Base-by-base conservation (phyloP, 2,113 vertebrate species). In the Elachura formosa region DNA sequence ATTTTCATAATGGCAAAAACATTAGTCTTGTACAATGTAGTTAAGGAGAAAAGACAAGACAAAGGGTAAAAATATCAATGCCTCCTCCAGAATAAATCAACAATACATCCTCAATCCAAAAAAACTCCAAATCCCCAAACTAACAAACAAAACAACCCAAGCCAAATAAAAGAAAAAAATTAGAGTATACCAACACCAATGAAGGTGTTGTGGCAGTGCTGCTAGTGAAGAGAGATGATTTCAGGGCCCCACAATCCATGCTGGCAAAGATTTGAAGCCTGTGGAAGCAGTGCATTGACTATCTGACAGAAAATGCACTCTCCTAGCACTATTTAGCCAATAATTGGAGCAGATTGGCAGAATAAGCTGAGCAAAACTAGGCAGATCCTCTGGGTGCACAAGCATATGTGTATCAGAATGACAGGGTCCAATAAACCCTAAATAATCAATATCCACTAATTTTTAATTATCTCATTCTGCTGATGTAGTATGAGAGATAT, bases 371-470 rank as follows among this genome's bases (percentile, higher is more conserved):
- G 54, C 26, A 77, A 23, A 80, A 64, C 83, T 56, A 64, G 55
- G 40, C 84, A 89, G 59, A 89, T 74, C 23, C 38, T 84, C 62
- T 85, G 81, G 29, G 71, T 58, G 41, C 58, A 28, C 22, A 75
- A 43, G 38, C 40, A 86, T 77, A 72, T 28, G 59, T 75, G 25
- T 75, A 78, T 92, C 41, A 83, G 77, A 93, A 93, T 73, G 89
- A 84, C 33, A 90, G 79, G 63, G 75, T 96, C 88, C 81, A 93
- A 91, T 95, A 97, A 96, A 87, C 81, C 64, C 63, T 89, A 96
- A 94, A 96, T 97, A 94, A 97, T 96, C 85, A 96, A 96, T 97
- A 98, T 67, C 74, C 51, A 96, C 84, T 82, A 72, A 85, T 97
- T 51, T 93, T 95, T 96, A 93, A 88, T 97, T 95, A 90, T 82